Evolutionary conservation across 1,140 invertebrate species (phyloP), one percentile per base, ranked within the genome.

Genomic region (Drosophila guanche): DNA sequence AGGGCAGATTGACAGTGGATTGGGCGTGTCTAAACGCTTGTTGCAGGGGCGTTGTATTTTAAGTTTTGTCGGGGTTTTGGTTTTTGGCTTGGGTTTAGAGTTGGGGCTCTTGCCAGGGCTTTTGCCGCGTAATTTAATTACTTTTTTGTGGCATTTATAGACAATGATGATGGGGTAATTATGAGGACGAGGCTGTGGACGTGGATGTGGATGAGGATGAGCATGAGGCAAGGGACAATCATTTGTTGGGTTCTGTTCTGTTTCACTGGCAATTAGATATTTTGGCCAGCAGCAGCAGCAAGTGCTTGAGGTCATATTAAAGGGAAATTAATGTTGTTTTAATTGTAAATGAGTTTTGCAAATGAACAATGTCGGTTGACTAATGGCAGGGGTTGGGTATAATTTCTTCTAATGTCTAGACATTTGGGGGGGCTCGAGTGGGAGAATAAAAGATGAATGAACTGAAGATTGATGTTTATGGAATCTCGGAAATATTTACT

Each of bases 261-360:
- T 23, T 50, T 52, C 37, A 54, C 25, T 46, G 66, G 80, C 72
- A 85, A 85, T 84, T 86, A 62, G 62, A 77, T 77, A 74, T 85
- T 76, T 80, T 50, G 50, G 48, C 37, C 50, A 25, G 62, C 29
- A 8, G 59, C 52, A 56, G 67, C 10, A 33, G 14, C 14, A 60
- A 80, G 72, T 81, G 83, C 81, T 88, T 85, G 83, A 85, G 81
- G 81, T 88, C 77, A 86, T 81, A 85, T 85, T 86, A 85, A 61
- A 65, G 72, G 57, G 67, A 85, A 85, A 85, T 85, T 85, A 85
- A 85, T 85, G 81, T 85, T 85, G 81, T 88, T 85, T 85, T 85
- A 85, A 88, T 88, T 85, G 81, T 81, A 78, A 85, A 85, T 88
- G 77, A 81, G 81, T 85, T 86, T 37, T 77, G 62, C 54, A 66